phyloP scores from a whole-genome alignment of 1,140 invertebrate genomes.

The Laodelphax striatellus region DNA sequence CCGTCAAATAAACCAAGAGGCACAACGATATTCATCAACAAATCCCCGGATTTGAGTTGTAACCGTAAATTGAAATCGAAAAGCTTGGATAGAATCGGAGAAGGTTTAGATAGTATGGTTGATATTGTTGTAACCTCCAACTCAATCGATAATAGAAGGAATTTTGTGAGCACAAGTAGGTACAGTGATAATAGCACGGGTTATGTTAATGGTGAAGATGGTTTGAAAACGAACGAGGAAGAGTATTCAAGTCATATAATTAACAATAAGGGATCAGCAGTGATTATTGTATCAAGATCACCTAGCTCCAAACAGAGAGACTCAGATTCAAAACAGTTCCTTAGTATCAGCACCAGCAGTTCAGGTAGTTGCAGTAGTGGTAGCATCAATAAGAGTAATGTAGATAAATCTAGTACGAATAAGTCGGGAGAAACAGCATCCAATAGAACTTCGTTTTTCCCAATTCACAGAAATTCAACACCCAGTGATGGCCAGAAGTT shows the following conservation, averaged over 20 bases:
- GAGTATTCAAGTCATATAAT: neutral
- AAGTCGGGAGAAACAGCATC: neutral
- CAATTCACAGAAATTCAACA: conserved; percentile 9
- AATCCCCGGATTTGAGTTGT: conserved; percentile 15
- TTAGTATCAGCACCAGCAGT: neutral
- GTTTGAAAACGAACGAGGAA: neutral
- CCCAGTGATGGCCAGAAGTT: conserved; percentile 5
- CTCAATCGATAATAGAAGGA: too few species aligned
- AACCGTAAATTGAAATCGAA: conserved; percentile 48
- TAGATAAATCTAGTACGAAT: neutral
- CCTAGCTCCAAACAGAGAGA: neutral
- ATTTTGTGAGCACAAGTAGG: too few species aligned
- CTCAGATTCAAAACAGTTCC: conserved; percentile 1
- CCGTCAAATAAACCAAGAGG: conserved; percentile 5
- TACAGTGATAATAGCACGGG: conserved; percentile 32
- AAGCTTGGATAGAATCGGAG: conserved; percentile 63
- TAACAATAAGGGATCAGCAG: conserved; percentile 8
- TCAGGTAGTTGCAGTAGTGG: neutral
- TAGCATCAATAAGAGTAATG: too few species aligned
- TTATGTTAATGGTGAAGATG: neutral
- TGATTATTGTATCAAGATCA: conserved; percentile 18
- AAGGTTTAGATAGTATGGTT: conserved; percentile 56
- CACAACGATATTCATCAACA: conserved; percentile 20
- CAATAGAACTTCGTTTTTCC: conserved; percentile 16
- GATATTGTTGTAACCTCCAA: conserved; percentile 47